phyloP scores from a whole-genome alignment of 2,797 vertebrate species.

The Chelon labrosus region DNA sequence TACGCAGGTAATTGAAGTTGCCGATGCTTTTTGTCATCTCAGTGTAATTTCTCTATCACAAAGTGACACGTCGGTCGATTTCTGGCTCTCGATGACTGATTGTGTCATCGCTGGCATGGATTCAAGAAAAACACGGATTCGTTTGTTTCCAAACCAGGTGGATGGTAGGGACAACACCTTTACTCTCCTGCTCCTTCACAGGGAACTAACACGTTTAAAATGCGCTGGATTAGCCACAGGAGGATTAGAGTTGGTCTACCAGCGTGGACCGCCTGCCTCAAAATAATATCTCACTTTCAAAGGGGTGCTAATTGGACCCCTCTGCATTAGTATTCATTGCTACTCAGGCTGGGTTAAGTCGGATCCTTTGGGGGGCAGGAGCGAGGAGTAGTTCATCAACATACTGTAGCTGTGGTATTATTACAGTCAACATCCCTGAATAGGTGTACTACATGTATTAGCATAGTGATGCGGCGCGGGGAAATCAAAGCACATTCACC shows the following conservation, averaged over 20 bases:
- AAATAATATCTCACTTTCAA: conserved; percentile 72
- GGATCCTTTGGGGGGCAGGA: conserved; percentile 55
- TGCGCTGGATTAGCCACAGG: conserved; percentile 48
- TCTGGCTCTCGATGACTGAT: conserved; percentile 75
- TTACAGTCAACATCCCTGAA: conserved; percentile 55
- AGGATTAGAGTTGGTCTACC: conserved; percentile 54
- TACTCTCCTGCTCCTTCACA: conserved; percentile 38
- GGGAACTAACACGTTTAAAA: conserved; percentile 50
- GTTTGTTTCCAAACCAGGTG: conserved; percentile 73
- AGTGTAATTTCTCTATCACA: conserved; percentile 82
- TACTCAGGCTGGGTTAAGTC: conserved; percentile 61
- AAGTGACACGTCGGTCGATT: conserved; percentile 79
- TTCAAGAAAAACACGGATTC: conserved; percentile 68
- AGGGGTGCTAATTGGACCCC: conserved; percentile 70
- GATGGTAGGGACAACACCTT: conserved; percentile 47
- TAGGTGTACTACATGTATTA: conserved; percentile 50
- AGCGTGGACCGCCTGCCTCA: conserved; percentile 29
- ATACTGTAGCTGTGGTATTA: conserved; percentile 47
- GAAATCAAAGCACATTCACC: conserved; percentile 54
- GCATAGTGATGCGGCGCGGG: conserved; percentile 26
- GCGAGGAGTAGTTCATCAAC: conserved; percentile 60
- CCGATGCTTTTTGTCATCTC: conserved; percentile 77
- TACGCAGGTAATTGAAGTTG: conserved; percentile 78
- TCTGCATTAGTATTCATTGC: conserved; percentile 76
- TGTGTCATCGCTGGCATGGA: conserved; percentile 69